A percentile compares a stretch with the other conserved stretches of the same genome.
Conservation (phyloP, 2,113 vertebrate genomes). For the Corapipo altera region DNA sequence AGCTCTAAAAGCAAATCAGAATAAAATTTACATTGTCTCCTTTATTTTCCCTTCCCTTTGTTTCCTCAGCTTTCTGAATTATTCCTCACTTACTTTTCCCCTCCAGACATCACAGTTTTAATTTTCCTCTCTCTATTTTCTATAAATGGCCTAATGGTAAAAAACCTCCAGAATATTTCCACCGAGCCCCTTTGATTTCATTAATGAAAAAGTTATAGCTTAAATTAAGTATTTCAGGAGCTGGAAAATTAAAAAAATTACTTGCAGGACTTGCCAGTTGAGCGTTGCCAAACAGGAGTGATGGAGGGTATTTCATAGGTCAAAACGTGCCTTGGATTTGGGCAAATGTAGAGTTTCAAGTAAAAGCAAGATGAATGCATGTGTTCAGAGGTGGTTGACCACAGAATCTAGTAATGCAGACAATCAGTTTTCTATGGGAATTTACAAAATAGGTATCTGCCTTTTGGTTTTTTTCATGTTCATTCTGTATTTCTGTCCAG, state of each 20-base stretch:
- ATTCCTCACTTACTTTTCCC: not conserved
- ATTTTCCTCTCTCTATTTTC: not conserved
- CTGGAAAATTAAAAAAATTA: not conserved
- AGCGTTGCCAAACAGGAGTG: not conserved
- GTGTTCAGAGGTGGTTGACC: not conserved
- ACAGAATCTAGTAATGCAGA: not conserved
- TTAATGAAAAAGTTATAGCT: not conserved
- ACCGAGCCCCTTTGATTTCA: not conserved
- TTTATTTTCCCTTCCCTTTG: not conserved
- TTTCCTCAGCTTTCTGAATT: not conserved
- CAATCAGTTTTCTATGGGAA: not conserved
- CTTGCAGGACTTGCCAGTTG: not conserved
- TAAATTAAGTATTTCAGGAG: not conserved
- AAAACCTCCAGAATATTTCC: not conserved
- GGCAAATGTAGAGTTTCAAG: not conserved
- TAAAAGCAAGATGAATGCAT: not conserved
- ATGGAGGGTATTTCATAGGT: not conserved
- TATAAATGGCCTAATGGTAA: not conserved
- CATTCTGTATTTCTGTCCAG: not conserved
- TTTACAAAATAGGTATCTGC: rapidly evolving
- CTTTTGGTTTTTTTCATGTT: not conserved
- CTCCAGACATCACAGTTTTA: not conserved
- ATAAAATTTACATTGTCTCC: not conserved
- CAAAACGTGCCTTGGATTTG: not conserved
- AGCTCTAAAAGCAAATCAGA: constrained; percentile 9